A percentile compares a stretch with the other conserved stretches of the same genome.
phyloP scores from a whole-genome alignment of 2,888 invertebrate genomes.

The Alloplasta piceator region DNA sequence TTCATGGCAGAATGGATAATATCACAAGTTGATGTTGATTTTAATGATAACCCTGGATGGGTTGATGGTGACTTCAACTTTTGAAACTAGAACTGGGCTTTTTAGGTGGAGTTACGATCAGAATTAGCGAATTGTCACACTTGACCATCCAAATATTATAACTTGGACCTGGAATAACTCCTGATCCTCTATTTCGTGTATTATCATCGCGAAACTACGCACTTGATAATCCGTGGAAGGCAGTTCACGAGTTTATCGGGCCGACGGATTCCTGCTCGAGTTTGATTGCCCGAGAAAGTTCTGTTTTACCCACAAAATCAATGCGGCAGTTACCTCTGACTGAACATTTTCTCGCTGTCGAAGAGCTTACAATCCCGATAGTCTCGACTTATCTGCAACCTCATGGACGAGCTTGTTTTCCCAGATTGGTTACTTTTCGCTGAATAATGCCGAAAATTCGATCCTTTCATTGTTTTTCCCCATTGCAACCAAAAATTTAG shows the following conservation, averaged over 20 bases:
- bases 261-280: not conserved
- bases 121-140: conserved; percentile 9
- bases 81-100: too few relatives aligned
- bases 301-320: conserved; percentile 14
- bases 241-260: not conserved
- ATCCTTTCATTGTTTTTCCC: too few relatives aligned
- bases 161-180: too few relatives aligned
- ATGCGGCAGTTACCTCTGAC: conserved; percentile 4
- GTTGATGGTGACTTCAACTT: too few relatives aligned
- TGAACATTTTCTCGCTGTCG: not conserved
- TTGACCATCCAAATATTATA: conserved; percentile 4
- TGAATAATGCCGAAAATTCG: too few relatives aligned
- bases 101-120: not conserved
- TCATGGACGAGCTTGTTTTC: too few relatives aligned
- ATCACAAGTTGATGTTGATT: too few relatives aligned
- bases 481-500: too few relatives aligned
- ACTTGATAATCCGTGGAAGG: not conserved
- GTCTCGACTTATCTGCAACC: too few relatives aligned
- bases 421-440: too few relatives aligned
- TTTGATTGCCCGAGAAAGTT: not conserved
- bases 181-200: not conserved
- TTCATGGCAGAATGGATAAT: too few relatives aligned
- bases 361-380: not conserved
- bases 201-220: conserved; percentile 8
- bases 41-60: too few relatives aligned